Evolutionary conservation across 2,888 invertebrate genomes (phyloP).

Genomic region (Clusia tigrina): DNA sequence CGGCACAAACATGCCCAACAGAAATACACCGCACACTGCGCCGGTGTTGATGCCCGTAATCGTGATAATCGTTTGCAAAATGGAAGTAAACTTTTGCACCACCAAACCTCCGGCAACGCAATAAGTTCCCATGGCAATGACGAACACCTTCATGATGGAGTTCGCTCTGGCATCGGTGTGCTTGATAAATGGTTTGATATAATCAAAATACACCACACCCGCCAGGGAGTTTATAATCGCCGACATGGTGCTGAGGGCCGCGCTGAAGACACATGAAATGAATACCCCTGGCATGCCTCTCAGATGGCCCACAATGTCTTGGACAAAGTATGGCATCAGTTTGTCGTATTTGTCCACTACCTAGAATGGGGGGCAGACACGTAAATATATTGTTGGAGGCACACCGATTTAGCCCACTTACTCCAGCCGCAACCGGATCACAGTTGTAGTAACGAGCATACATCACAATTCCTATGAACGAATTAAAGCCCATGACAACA

Average conservation of each 20-base stretch:
- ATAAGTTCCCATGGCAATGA: slow-evolving; percentile 66
- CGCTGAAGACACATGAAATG: slow-evolving; percentile 71
- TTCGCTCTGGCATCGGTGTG: slow-evolving; percentile 65
- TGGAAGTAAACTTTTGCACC: slow-evolving; percentile 65
- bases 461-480: slow-evolving; percentile 69
- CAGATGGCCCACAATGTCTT: slow-evolving; percentile 66
- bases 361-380: slow-evolving; percentile 31
- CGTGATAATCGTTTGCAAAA: slow-evolving; percentile 66
- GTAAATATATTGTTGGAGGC: not conserved
- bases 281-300: slow-evolving; percentile 70
- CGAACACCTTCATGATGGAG: slow-evolving; percentile 65
- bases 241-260: slow-evolving; percentile 69
- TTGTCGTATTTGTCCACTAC: slow-evolving; percentile 64
- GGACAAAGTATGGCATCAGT: slow-evolving; percentile 69
- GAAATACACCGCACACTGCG: slow-evolving; percentile 73
- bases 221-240: slow-evolving; percentile 68
- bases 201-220: slow-evolving; percentile 69
- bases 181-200: slow-evolving; percentile 63
- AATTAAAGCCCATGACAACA: slow-evolving; percentile 67
- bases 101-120: slow-evolving; percentile 68
- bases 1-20: slow-evolving; percentile 75
- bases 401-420: slow-evolving; percentile 35
- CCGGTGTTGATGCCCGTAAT: slow-evolving; percentile 68
- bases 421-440: slow-evolving; percentile 69
- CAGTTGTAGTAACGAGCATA: slow-evolving; percentile 69